Conservation (phyloP, 2,888 invertebrate species). For the Galerucella pusilla region DNA sequence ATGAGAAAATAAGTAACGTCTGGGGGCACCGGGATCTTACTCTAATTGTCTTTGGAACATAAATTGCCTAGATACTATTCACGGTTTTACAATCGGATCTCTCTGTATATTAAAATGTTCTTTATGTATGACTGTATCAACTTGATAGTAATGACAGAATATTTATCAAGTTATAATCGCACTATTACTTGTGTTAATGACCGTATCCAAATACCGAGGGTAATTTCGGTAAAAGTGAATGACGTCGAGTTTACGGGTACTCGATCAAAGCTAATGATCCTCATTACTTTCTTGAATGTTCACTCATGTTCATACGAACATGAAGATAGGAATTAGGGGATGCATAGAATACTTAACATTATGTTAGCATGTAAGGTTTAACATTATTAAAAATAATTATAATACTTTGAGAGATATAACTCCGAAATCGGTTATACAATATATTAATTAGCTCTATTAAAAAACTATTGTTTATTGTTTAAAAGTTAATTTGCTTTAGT, state of each 20-base stretch:
- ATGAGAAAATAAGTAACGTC: no score
- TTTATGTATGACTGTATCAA: not conserved
- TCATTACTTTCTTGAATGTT: constrained; percentile 56
- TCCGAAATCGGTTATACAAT: no score
- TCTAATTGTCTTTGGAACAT: no score
- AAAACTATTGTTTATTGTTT: no score
- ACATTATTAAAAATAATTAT: not conserved
- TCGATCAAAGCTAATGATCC: constrained; percentile 59
- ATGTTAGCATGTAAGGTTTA: not conserved
- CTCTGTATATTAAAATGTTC: not conserved
- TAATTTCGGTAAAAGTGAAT: constrained; percentile 36
- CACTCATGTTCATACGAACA: constrained; percentile 42
- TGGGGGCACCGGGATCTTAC: no score
- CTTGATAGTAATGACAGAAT: constrained; percentile 7
- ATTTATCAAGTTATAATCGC: constrained; percentile 34
- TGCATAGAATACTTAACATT: constrained; percentile 1
- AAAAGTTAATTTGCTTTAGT: no score
- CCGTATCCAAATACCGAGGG: constrained; percentile 29
- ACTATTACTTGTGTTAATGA: constrained; percentile 40
- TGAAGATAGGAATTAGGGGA: not conserved
- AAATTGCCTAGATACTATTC: no score
- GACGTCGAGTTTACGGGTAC: constrained; percentile 45
- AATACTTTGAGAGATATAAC: not conserved
- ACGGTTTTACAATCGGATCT: no score
- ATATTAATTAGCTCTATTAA: no score